Conservation (phyloP, 2,113 vertebrate species). For the Cyanocitta stelleri region DNA sequence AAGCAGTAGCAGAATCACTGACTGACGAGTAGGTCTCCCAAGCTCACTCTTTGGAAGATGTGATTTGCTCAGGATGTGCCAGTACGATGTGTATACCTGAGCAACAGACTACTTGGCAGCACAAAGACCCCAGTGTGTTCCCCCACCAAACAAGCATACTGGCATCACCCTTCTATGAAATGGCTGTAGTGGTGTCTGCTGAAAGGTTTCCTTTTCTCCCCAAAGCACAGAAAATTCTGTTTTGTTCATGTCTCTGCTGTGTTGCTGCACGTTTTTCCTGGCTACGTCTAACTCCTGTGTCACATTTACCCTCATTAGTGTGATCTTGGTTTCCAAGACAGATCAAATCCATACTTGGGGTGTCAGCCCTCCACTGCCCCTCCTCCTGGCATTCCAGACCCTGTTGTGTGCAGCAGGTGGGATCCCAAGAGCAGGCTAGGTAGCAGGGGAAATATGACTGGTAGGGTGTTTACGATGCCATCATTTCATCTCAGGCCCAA, state of each 20-base stretch:
- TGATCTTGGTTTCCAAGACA: background rate
- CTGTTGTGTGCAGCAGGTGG: background rate
- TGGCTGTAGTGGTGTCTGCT: background rate
- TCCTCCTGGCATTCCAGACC: background rate
- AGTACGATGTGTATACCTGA: too few relatives aligned
- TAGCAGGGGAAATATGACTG: background rate
- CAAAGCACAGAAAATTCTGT: background rate
- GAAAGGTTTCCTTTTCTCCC: background rate
- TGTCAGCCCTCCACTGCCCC: background rate
- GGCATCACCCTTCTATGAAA: background rate
- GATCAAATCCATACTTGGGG: background rate
- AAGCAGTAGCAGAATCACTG: background rate
- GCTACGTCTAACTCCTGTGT: background rate
- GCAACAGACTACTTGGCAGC: background rate
- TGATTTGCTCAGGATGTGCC: background rate
- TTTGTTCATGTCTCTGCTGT: background rate
- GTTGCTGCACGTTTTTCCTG: background rate
- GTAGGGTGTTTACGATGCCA: background rate
- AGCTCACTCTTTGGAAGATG: background rate
- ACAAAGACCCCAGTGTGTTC: background rate
- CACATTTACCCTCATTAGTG: background rate
- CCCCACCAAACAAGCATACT: background rate
- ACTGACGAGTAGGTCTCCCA: background rate
- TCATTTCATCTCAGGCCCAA: background rate
- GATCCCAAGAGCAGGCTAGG: background rate